Evolutionary conservation across 2,797 vertebrate genomes (phyloP), one percentile per base, ranked within the genome.

Genomic region (Fistularia tabacaria): DNA sequence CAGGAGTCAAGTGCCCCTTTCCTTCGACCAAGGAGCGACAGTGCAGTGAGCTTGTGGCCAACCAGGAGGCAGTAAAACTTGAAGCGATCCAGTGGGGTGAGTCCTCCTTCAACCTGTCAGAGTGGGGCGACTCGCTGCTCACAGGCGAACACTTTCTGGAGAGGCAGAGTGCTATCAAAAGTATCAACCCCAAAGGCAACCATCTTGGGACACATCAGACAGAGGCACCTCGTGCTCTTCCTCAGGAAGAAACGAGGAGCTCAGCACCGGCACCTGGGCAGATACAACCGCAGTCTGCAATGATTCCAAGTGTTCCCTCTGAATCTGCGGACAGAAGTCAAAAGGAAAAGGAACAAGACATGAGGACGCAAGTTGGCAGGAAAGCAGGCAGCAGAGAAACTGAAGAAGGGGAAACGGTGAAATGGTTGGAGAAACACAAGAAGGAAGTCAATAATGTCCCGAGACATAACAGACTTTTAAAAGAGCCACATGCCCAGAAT

Each of bases 61-160:
- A 89, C 68, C 86, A 85, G 72, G 80, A 87, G 51, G 84, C 74
- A 0, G 89, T 90, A 9, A 73, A 87, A 55, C 88, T 90, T 41
- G 86, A 84, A 47, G 77, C 85, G 1, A 15, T 69, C 38, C 90
- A 85, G 14, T 87, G 80, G 87, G 85, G 84, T 37, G 88, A 93
- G 57, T 88, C 89, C 12, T 97, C 90, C 67, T 80, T 93, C 71
- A 83, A 89, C 36, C 87, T 93, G 63, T 96, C 93, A 0, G 93
- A 94, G 79, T 90, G 92, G 80, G 90, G 89, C 0, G 92, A 93
- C 87, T 92, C 92, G 5, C 63, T 90, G 64, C 61, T 93, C 37
- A 83, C 93, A 66, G 88, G 88, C 1, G 91, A 94, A 71, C 88
- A 55, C 40, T 76, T 60, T 86, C 85, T 94, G 74, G 89, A 88